These are phyloP conservation scores for Chunga burmeisteri DNA, from an alignment of 2,113 vertebrate species.

Conservation along the genomic window DNA sequence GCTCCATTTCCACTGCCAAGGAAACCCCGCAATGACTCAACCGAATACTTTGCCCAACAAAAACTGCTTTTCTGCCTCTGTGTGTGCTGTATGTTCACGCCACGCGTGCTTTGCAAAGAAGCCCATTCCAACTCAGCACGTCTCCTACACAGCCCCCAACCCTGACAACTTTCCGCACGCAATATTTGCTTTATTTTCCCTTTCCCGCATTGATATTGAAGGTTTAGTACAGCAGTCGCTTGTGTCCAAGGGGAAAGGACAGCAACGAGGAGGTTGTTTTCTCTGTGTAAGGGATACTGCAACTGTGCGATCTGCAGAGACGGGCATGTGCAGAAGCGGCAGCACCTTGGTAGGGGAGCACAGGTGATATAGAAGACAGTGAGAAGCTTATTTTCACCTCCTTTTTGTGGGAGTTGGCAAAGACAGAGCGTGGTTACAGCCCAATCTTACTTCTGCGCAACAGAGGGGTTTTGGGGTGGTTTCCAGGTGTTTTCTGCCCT, in stretches of 20 bases:
- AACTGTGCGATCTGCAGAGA: background rate
- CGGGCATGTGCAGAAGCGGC: background rate
- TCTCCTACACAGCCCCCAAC: background rate
- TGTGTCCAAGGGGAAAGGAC: background rate
- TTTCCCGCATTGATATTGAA: background rate
- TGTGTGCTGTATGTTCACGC: fast-evolving
- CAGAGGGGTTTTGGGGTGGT: background rate
- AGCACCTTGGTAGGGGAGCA: background rate
- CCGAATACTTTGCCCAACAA: background rate
- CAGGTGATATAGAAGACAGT: fast-evolving
- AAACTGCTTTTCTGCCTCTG: background rate
- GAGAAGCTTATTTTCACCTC: background rate
- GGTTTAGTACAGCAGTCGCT: background rate
- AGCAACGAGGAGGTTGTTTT: background rate
- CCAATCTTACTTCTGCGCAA: background rate
- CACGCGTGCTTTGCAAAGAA: background rate
- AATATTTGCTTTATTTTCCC: background rate
- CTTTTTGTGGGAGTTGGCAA: background rate
- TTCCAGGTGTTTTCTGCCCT: background rate
- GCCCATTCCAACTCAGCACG: background rate
- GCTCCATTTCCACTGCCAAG: background rate
- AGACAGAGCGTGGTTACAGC: background rate
- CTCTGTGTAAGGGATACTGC: background rate
- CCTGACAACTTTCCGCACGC: fast-evolving
- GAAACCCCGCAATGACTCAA: background rate